Evolutionary conservation across 2,113 vertebrate genomes (phyloP).

Genomic region (Progne subis): DNA sequence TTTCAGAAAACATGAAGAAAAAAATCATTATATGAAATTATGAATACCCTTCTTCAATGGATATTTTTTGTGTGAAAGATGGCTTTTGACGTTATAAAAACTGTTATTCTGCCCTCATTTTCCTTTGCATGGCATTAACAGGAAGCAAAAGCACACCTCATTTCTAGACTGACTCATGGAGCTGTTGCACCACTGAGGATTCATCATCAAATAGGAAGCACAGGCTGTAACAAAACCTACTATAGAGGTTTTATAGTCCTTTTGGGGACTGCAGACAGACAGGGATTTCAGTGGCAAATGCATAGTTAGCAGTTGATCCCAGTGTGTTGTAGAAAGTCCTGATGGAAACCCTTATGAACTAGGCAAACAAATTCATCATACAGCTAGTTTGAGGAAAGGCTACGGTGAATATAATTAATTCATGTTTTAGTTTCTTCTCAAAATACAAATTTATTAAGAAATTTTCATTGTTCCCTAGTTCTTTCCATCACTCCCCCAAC

Average conservation of each 20-base stretch:
- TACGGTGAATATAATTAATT: background rate
- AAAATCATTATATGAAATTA: background rate
- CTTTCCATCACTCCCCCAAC: background rate
- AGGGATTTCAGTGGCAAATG: background rate
- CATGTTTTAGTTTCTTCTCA: background rate
- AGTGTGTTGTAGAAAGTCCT: background rate
- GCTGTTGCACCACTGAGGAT: background rate
- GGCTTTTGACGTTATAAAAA: background rate
- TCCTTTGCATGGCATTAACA: background rate
- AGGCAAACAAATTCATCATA: background rate
- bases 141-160: background rate
- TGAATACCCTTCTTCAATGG: background rate
- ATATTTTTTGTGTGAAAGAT: background rate
- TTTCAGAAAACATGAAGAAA: background rate
- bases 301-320: background rate
- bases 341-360: background rate
- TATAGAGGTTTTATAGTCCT: background rate
- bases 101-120: background rate
- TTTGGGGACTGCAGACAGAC: background rate
- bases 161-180: background rate
- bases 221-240: rapidly evolving
- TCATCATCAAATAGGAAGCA: background rate
- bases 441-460: background rate
- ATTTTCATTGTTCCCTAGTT: background rate
- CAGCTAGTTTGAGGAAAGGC: background rate